Conservation (phyloP, 2,113 vertebrate genomes). For the Nothocercus julius region DNA sequence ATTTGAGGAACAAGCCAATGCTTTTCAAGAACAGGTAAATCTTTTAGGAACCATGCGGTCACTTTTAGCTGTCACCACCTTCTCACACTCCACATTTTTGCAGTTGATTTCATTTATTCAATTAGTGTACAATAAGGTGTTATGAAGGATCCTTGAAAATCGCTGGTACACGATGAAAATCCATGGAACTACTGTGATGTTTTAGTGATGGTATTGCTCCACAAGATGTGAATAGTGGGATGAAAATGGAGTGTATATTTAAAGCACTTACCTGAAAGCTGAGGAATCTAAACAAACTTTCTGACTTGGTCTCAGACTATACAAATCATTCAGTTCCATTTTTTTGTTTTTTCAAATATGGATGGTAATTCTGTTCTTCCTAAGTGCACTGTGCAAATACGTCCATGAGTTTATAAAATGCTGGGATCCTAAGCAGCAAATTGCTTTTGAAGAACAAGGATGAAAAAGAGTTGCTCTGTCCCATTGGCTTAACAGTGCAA, state of each 20-base stretch:
- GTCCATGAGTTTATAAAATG: background rate
- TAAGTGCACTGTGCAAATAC: background rate
- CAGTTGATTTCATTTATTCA: background rate
- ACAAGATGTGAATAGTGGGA: background rate
- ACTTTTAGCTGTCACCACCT: background rate
- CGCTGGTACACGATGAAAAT: background rate
- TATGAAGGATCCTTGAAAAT: background rate
- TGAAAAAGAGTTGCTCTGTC: background rate
- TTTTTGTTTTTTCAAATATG: background rate
- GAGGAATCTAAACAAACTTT: background rate
- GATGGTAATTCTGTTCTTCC: background rate
- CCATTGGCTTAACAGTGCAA: background rate
- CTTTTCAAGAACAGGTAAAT: conserved; percentile 96
- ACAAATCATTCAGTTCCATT: background rate
- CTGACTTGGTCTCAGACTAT: background rate
- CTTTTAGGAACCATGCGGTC: background rate
- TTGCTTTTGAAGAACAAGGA: background rate
- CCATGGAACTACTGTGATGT: background rate
- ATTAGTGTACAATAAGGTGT: background rate
- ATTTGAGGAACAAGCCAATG: conserved; percentile 95
- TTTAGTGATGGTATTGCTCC: background rate
- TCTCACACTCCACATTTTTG: background rate
- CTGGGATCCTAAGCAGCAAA: background rate
- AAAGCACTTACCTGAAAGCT: background rate
- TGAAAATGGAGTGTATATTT: background rate